Evolutionary conservation across 2,888 invertebrate genomes (phyloP), one percentile per base, ranked within the genome.

Genomic region (Trichacis sp.): DNA sequence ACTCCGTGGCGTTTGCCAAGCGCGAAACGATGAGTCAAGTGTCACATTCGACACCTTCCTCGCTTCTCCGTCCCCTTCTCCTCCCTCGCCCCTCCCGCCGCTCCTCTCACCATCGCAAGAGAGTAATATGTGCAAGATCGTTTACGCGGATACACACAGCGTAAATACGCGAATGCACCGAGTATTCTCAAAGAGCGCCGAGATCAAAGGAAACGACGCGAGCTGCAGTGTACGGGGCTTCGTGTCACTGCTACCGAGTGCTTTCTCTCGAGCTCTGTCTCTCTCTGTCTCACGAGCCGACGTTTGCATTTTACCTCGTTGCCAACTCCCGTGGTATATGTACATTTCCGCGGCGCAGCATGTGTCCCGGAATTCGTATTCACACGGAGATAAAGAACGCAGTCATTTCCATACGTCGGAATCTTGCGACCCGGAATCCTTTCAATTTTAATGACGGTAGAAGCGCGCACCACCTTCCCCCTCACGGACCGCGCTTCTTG

Each of bases 141-240:
- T 64, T 65, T 68, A 62, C 59, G 68, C 60, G 57, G 60, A 60
- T 68, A 58, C 64, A 64, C 56, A 56, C 67, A 63, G 57, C 64
- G 66, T 56, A 61, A 68, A 66, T 68, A 66, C 63, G 66, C 63
- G 61, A 62, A 66, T 64, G 65, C 53, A 58, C 59, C 36, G 57
- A 67, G 67, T 52, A 57, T 68, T 60, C 67, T 64, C 65, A 60
- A 62, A 61, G 64, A 24, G 24, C 68, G 54, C 55, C 68, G 72
- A 75, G 79, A 78, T 79, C 77, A 79, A 79, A 79, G 77, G 70
- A 8, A 49, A 65, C 64, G 73, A 69, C 73, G 70, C 70, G 69
- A 54, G 74, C n/a, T n/a, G 71, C 70, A 70, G 56, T 68, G 67
- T 70, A 65, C 68, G 14, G 36, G 36, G 36, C 36, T 15, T 46